Evolutionary conservation across 2,797 vertebrate genomes (phyloP).

Genomic region (Anableps anableps): DNA sequence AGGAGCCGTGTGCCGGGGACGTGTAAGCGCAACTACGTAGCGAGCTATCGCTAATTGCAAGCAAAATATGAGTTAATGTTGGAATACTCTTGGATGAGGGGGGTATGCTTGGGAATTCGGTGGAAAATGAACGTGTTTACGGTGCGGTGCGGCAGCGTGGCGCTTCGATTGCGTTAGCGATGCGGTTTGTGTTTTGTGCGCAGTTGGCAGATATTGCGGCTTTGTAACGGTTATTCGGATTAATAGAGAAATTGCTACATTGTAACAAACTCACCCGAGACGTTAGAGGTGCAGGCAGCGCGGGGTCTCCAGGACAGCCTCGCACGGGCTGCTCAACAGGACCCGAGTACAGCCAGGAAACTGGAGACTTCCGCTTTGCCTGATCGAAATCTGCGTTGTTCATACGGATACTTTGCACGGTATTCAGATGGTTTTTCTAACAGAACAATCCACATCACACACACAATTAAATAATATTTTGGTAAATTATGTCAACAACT

Average conservation of each 20-base stretch:
- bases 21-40: conserved; percentile 71
- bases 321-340: conserved; percentile 96
- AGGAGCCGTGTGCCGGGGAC: conserved; percentile 17
- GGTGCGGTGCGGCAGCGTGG: conserved; percentile 61
- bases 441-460: no score
- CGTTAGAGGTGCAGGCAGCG: conserved; percentile 96
- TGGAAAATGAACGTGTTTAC: conserved; percentile 75
- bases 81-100: conserved; percentile 87
- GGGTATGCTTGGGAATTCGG: conserved; percentile 88
- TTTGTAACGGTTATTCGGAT: conserved; percentile 86
- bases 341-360: conserved; percentile 87
- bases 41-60: conserved; percentile 75
- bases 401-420: neutral
- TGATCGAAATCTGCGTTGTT: conserved; percentile 61
- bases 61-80: conserved; percentile 88
- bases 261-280: conserved; percentile 99
- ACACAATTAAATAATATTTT: neutral
- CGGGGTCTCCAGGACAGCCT: conserved; percentile 98
- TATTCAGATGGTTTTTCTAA: neutral
- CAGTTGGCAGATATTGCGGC: conserved; percentile 76
- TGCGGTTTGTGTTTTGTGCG: conserved; percentile 58
- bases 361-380: conserved; percentile 75
- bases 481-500: neutral
- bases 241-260: conserved; percentile 94
- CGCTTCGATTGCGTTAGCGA: conserved; percentile 47